Conservation (phyloP, 2,797 vertebrate genomes). For the Lutjanus argentimaculatus region DNA sequence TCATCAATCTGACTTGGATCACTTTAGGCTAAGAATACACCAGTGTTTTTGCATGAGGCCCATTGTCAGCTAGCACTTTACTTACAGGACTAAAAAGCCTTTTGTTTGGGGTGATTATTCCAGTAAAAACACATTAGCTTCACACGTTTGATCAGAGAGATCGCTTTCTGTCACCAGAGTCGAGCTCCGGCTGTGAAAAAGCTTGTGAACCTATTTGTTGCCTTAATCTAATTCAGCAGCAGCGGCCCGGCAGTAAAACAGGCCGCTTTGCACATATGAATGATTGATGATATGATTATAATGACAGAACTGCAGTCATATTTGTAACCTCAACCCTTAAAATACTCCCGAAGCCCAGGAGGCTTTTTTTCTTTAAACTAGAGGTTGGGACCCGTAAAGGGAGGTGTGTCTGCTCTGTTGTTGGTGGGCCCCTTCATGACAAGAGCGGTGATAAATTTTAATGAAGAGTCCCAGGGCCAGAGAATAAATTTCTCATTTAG, state of each 20-base stretch:
- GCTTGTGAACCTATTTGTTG: slow-evolving; percentile 28
- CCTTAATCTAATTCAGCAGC: slow-evolving; percentile 23
- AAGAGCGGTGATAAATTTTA: slow-evolving; percentile 58
- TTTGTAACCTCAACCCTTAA: slow-evolving; percentile 19
- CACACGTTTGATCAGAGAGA: slow-evolving; percentile 1
- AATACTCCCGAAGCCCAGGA: slow-evolving; percentile 15
- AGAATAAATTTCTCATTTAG: slow-evolving; percentile 67
- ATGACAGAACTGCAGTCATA: slow-evolving; percentile 10
- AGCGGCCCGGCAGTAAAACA: slow-evolving; percentile 26
- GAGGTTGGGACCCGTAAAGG: slow-evolving; percentile 29
- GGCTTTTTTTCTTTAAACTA: neutral
- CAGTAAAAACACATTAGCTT: slow-evolving; percentile 28
- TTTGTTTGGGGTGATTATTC: slow-evolving; percentile 2
- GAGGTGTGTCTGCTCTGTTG: slow-evolving; percentile 43
- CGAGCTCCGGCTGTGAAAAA: slow-evolving; percentile 28
- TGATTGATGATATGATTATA: slow-evolving; percentile 46
- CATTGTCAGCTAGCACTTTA: neutral
- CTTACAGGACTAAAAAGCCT: neutral
- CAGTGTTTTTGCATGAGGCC: neutral
- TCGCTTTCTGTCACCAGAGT: slow-evolving; percentile 7
- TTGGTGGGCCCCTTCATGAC: slow-evolving; percentile 36
- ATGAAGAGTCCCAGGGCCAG: slow-evolving; percentile 52
- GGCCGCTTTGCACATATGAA: slow-evolving; percentile 9
- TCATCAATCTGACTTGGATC: neutral
- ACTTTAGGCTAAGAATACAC: neutral